Conservation (phyloP, 2,888 invertebrate genomes). For the Hydrotaea diabolus region DNA sequence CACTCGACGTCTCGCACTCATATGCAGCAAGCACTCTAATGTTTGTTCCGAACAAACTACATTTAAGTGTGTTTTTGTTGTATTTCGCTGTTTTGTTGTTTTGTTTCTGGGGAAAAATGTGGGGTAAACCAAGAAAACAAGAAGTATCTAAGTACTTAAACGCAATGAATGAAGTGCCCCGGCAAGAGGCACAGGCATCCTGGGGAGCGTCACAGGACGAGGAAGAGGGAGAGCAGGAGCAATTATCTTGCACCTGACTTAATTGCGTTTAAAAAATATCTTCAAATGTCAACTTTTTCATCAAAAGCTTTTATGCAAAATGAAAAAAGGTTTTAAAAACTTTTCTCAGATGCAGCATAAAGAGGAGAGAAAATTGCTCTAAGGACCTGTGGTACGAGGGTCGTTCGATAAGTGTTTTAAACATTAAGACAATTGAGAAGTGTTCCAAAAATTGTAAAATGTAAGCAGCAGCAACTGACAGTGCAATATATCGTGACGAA, state of each 20-base stretch:
- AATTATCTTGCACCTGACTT: slow-evolving; percentile 10
- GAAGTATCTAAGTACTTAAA: slow-evolving; percentile 27
- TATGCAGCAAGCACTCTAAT: slow-evolving; percentile 16
- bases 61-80: slow-evolving; percentile 26
- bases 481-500: too few relatives aligned
- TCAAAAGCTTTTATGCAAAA: slow-evolving; percentile 32
- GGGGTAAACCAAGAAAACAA: slow-evolving; percentile 14
- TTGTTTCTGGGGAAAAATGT: slow-evolving; percentile 6
- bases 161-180: slow-evolving; percentile 10
- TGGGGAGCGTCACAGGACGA: not conserved
- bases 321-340: slow-evolving; percentile 11
- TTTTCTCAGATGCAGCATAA: not conserved
- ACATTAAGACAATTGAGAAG: not conserved
- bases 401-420: not conserved
- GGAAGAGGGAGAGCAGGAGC: not conserved
- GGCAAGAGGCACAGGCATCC: not conserved
- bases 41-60: slow-evolving; percentile 25
- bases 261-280: slow-evolving; percentile 28
- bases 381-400: not conserved
- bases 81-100: not conserved
- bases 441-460: too few relatives aligned
- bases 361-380: not conserved
- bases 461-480: too few relatives aligned
- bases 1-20: not conserved
- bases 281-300: slow-evolving; percentile 28